A percentile compares a stretch with the other conserved stretches of the same genome.
phyloP scores from a whole-genome alignment of 2,888 invertebrate genomes.

The Hemithea aestivaria region DNA sequence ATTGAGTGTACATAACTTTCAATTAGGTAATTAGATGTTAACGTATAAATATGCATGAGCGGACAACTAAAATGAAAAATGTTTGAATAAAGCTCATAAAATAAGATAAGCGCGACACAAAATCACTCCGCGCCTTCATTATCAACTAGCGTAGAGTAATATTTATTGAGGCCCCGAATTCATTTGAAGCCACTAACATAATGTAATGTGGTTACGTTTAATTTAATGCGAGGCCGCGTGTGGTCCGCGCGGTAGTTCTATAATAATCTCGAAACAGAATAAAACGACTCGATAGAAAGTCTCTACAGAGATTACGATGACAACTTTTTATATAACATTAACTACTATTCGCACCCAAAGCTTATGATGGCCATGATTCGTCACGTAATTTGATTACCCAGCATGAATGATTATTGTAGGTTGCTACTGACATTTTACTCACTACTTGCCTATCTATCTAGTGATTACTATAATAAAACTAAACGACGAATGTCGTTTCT shows the following conservation, averaged over 20 bases:
- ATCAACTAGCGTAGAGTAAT: constrained; percentile 49
- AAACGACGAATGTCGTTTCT: constrained; percentile 6
- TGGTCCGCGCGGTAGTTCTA: constrained; percentile 62
- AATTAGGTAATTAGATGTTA: too few species aligned
- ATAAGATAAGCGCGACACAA: constrained; percentile 36
- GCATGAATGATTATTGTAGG: constrained; percentile 24
- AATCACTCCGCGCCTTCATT: constrained; percentile 40
- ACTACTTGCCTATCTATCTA: constrained; percentile 4
- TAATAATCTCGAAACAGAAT: constrained; percentile 58
- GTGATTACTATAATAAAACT: constrained; percentile 11
- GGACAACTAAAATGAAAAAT: constrained; percentile 19
- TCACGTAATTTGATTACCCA: constrained; percentile 23
- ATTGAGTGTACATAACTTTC: not conserved
- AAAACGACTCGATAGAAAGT: constrained; percentile 55
- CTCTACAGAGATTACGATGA: constrained; percentile 44
- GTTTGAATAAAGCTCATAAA: constrained; percentile 25
- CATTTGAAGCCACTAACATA: constrained; percentile 54
- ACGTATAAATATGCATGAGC: too few species aligned
- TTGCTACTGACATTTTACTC: constrained; percentile 19
- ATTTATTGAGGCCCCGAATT: constrained; percentile 54
- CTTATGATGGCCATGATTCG: constrained; percentile 25
- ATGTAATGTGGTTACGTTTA: constrained; percentile 66
- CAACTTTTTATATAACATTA: constrained; percentile 41
- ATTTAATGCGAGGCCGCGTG: constrained; percentile 67
- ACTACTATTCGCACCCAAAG: constrained; percentile 29